phyloP scores from a whole-genome alignment of 2,888 invertebrate species.

The Melieria omissa region DNA sequence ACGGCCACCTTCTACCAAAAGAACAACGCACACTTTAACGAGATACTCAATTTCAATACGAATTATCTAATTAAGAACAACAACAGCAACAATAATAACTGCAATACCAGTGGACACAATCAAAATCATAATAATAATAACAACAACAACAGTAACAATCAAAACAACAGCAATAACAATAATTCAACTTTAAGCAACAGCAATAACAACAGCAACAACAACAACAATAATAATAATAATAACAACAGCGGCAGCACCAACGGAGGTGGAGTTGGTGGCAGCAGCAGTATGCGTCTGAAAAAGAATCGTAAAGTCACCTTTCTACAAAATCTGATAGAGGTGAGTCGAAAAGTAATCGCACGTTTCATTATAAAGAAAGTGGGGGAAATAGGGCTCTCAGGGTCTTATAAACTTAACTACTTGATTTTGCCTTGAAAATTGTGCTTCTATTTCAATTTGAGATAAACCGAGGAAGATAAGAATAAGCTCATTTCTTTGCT shows the following conservation, averaged over 20 bases:
- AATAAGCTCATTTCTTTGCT: too few relatives aligned
- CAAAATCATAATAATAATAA: slow-evolving; percentile 37
- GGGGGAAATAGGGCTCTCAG: too few relatives aligned
- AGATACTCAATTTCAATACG: slow-evolving; percentile 56
- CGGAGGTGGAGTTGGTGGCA: neutral
- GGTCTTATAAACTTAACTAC: too few relatives aligned
- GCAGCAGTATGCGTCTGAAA: slow-evolving; percentile 63
- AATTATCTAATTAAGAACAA: slow-evolving; percentile 54
- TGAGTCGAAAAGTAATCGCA: slow-evolving; percentile 46
- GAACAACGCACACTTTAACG: slow-evolving; percentile 52
- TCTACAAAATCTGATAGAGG: slow-evolving; percentile 65
- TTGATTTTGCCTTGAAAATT: too few relatives aligned
- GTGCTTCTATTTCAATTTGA: too few relatives aligned
- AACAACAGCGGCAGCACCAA: slow-evolving; percentile 36
- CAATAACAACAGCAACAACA: slow-evolving; percentile 31
- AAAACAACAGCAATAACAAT: slow-evolving; percentile 38
- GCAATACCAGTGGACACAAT: slow-evolving; percentile 34
- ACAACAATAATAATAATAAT: neutral
- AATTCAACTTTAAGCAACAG: slow-evolving; percentile 30
- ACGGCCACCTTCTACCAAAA: slow-evolving; percentile 54
- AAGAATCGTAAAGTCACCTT: slow-evolving; percentile 67
- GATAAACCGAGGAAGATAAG: too few relatives aligned
- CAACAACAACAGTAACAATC: slow-evolving; percentile 33
- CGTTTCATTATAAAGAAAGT: too few relatives aligned
- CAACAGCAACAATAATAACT: slow-evolving; percentile 38